Percentiles rank a stretch among this genome's conserved stretches.
These are phyloP conservation scores for Aplochiton taeniatus DNA, from an alignment of 2,797 vertebrate species.

Conservation along the genomic window DNA sequence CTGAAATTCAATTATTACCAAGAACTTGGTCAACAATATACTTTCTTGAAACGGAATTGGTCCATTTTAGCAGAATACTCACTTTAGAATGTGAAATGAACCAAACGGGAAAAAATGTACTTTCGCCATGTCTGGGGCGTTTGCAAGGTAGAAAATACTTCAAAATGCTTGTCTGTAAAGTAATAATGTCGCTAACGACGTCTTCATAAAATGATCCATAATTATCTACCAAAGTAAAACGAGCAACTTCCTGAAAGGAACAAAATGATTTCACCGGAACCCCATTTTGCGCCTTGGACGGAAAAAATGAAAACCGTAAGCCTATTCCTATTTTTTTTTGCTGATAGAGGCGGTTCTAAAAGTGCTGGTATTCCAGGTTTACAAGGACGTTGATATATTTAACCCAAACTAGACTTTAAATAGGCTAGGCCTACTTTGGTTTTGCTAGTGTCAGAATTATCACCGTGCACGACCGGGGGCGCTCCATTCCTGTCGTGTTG, in stretches of 20 bases:
- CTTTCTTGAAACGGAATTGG: too few species aligned
- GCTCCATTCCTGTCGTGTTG: constrained; percentile 61
- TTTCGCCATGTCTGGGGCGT: constrained; percentile 14
- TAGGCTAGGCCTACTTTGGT: constrained; percentile 4
- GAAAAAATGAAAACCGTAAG: constrained; percentile 27
- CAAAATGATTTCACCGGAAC: constrained; percentile 69
- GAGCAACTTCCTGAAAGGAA: constrained; percentile 72
- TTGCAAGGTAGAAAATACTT: too few species aligned
- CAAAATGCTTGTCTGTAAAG: too few species aligned
- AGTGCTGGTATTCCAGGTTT: background rate
- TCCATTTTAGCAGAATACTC: background rate
- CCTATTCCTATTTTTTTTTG: constrained; percentile 10
- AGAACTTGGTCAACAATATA: background rate
- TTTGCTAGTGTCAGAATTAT: constrained; percentile 50
- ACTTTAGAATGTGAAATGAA: background rate
- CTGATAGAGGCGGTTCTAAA: constrained; percentile 25
- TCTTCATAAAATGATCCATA: too few species aligned
- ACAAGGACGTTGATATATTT: too few species aligned
- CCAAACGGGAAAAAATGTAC: constrained; percentile 13
- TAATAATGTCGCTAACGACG: too few species aligned
- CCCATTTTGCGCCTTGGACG: constrained; percentile 42
- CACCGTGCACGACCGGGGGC: constrained; percentile 56
- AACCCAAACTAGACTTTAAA: too few species aligned
- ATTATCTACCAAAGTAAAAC: constrained; percentile 42
- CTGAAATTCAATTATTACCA: background rate